Conservation (phyloP, 1,140 invertebrate species). For the Bursaphelenchus mucronatus region DNA sequence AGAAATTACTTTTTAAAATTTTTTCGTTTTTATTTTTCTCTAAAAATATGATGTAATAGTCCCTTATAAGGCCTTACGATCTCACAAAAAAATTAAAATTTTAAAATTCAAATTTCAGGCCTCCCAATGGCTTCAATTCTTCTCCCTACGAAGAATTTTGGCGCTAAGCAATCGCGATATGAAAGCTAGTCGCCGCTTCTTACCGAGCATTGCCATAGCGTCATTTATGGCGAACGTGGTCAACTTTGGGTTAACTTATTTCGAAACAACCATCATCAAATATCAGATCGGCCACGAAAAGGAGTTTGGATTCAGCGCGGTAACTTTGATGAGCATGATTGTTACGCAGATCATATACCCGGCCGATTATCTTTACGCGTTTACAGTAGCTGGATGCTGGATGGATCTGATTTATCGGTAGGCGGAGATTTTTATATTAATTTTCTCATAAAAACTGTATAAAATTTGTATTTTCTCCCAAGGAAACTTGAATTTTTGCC, state of each 20-base stretch:
- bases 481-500: neutral
- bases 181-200: conserved; percentile 37
- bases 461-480: neutral
- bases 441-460: conserved; percentile 3
- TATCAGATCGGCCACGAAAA: conserved; percentile 53
- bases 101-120: conserved; percentile 30
- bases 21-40: too few species aligned
- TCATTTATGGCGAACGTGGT: conserved; percentile 52
- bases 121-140: conserved; percentile 57
- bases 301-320: conserved; percentile 47
- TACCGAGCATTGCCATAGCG: conserved; percentile 45
- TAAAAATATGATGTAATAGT: too few species aligned
- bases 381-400: conserved; percentile 58
- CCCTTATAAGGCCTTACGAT: too few species aligned
- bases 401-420: conserved; percentile 50
- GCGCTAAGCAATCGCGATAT: conserved; percentile 54
- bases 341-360: conserved; percentile 60
- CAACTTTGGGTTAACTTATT: conserved; percentile 56
- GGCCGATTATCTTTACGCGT: conserved; percentile 56
- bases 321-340: conserved; percentile 57
- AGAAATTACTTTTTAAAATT: too few species aligned
- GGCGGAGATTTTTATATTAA: conserved; percentile 8
- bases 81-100: too few species aligned
- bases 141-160: conserved; percentile 50
- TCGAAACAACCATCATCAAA: conserved; percentile 51